phyloP scores from a whole-genome alignment of 2,113 vertebrate genomes.

The Indri indri region DNA sequence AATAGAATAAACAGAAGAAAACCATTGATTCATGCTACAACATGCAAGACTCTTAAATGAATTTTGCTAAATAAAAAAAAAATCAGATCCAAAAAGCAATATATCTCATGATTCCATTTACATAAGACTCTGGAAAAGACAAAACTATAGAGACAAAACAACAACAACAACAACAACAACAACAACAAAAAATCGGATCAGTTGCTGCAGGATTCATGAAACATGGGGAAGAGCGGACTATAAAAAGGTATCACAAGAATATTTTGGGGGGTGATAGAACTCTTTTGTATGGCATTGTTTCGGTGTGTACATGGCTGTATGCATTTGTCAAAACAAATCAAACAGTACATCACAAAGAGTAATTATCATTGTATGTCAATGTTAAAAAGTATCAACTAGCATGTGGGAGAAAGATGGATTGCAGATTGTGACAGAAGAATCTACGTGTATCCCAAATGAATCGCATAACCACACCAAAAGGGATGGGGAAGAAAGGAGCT shows the following conservation, averaged over 20 bases:
- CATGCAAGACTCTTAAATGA: neutral
- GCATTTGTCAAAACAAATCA: neutral
- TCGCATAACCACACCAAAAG: neutral
- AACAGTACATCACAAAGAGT: neutral
- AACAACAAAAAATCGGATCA: neutral
- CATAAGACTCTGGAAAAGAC: neutral
- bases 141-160: neutral
- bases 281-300: neutral
- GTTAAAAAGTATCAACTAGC: neutral
- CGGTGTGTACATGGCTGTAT: neutral
- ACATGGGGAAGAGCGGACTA: neutral
- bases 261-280: neutral
- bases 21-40: neutral
- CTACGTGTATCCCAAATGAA: neutral
- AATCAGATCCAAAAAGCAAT: neutral
- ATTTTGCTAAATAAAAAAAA: neutral
- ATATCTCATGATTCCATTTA: neutral
- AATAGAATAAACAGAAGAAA: neutral
- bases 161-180: too few species aligned
- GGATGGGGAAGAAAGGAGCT: neutral
- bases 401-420: neutral
- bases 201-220: neutral
- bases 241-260: neutral
- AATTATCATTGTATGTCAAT: neutral
- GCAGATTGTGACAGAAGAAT: neutral